Evolutionary conservation across 2,888 invertebrate genomes (phyloP), one percentile per base, ranked within the genome.

Genomic region (Acanthosepion esculentum): DNA sequence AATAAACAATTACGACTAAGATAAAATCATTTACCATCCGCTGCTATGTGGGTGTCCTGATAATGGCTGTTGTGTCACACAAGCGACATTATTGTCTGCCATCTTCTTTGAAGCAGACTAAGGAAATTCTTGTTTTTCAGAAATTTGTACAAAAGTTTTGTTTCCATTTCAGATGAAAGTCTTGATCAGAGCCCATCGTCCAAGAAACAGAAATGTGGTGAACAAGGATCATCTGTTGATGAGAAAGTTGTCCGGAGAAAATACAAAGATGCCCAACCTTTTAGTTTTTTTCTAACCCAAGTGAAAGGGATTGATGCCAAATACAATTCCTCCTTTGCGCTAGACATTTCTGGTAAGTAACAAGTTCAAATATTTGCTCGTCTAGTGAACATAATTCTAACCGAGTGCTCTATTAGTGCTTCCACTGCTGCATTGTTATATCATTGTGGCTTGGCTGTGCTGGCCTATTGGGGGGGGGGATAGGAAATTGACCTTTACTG

Each of bases 241-340:
- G 93, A 93, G 26, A 93, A 93, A 20, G n/a, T 18, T 6, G 53
- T 94, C 0, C 20, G 50, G 23, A 96, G 96, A 94, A 95, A 96
- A 29, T 95, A 95, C 53, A 59, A 95, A 41, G 95, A 96, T 91
- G 96, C 96, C 29, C 96, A 97, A 94, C 96, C 97, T 29, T 95
- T 96, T 91, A 96, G 96, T 95, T 96, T 97, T 95, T 97, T 96
- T 95, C 95, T 97, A 4, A 97, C 97, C 33, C 97, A 97, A 96
- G 97, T 97, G 12, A 95, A 96, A 91, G 97, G 97, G 91, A 97
- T 97, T 94, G 95, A 96, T 33, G 95, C 96, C 29, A 95, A 96
- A 94, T 97, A 96, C 95, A 97, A 97, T 95, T 95, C 94, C 20
- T 95, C 95, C 23, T 96, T 95, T 94, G 96, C 96, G 26, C 96